These are phyloP conservation scores for Phragmatobia fuliginosa DNA, from an alignment of 2,888 invertebrate genomes.

Conservation along the genomic window DNA sequence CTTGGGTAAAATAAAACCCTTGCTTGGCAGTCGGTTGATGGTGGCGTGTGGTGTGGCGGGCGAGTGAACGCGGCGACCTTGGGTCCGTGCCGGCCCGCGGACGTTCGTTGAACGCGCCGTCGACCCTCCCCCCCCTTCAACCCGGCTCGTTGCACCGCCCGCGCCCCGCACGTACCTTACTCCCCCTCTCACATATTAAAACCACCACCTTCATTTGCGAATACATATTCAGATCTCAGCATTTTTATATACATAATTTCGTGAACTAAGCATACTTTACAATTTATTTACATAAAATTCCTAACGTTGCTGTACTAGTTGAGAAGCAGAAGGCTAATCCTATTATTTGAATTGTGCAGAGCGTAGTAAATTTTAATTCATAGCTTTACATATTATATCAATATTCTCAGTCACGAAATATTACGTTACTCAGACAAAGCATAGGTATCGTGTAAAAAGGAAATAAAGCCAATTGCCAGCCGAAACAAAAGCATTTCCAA, in stretches of 20 bases:
- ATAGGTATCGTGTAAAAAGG: slow-evolving; percentile 27
- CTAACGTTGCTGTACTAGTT: background rate
- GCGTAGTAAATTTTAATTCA: background rate
- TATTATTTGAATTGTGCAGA: background rate
- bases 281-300: background rate
- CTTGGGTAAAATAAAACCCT: slow-evolving; percentile 56
- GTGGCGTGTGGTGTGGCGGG: slow-evolving; percentile 59
- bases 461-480: slow-evolving; percentile 37
- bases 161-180: slow-evolving; percentile 53
- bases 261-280: slow-evolving; percentile 49
- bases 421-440: slow-evolving; percentile 39
- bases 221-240: slow-evolving; percentile 48
- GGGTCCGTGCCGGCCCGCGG: slow-evolving; percentile 82
- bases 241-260: background rate
- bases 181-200: slow-evolving; percentile 32
- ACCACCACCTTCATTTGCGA: slow-evolving; percentile 75
- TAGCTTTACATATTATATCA: slow-evolving; percentile 12
- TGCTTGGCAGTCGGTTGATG: slow-evolving; percentile 53
- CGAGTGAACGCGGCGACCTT: slow-evolving; percentile 82
- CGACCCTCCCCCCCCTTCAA: slow-evolving; percentile 52
- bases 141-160: slow-evolving; percentile 34
- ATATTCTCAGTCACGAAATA: slow-evolving; percentile 36
- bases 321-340: background rate
- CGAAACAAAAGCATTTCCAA: slow-evolving; percentile 46
- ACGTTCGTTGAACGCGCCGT: slow-evolving; percentile 84